Conservation (phyloP, 2,797 vertebrate species). For the Nasua narica region DNA sequence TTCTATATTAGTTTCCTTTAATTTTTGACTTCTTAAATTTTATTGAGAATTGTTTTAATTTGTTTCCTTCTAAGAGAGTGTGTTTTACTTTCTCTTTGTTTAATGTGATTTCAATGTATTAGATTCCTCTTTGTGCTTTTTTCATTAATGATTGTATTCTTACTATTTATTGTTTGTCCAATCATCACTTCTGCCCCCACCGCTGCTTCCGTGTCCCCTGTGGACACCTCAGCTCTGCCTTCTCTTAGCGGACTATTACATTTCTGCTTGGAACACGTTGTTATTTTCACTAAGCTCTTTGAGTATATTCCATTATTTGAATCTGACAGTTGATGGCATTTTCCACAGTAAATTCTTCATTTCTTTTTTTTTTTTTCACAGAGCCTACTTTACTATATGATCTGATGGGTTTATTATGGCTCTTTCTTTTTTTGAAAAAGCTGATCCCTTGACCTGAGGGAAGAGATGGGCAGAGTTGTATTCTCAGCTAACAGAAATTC, state of each 20-base stretch:
- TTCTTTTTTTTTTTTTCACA: neutral
- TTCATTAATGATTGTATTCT: neutral
- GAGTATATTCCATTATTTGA: neutral
- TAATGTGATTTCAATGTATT: neutral
- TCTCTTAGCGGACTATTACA: neutral
- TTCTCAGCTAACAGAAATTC: neutral
- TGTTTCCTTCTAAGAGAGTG: neutral
- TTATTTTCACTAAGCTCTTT: neutral
- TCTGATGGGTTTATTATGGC: neutral
- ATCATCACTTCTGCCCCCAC: accelerated
- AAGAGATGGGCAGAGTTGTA: neutral
- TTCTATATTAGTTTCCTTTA: neutral
- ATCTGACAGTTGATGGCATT: neutral
- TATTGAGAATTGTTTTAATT: neutral
- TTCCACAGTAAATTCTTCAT: neutral
- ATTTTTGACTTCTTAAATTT: neutral
- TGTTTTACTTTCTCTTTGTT: neutral
- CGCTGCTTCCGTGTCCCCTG: accelerated
- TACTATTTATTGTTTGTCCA: neutral
- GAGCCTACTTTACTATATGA: neutral
- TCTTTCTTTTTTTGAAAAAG: neutral
- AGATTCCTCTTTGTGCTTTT: neutral
- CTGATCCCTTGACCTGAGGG: neutral
- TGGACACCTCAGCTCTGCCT: accelerated
- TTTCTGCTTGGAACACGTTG: neutral